These are phyloP conservation scores for Eleginops maclovinus DNA, from an alignment of 2,113 vertebrate species.

Conservation along the genomic window DNA sequence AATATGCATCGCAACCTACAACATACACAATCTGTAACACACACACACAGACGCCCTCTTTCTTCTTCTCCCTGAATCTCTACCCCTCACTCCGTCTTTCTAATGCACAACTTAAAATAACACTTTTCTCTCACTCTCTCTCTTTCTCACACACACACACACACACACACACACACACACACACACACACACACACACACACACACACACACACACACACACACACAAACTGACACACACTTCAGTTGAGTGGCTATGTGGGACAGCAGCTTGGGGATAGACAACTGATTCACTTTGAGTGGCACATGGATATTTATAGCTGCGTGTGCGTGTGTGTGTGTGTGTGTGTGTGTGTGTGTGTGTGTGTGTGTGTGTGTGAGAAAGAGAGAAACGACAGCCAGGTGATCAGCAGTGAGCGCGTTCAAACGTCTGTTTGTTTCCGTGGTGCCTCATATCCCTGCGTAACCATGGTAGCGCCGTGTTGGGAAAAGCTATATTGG, in stretches of 20 bases:
- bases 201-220: conserved; percentile 43
- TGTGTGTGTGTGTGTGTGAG: background rate
- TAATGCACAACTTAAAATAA: conserved; percentile 54
- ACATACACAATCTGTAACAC: conserved; percentile 25
- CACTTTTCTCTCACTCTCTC: conserved; percentile 1
- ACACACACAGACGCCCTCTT: conserved; percentile 2
- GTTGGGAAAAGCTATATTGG: conserved; percentile 57
- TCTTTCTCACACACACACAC: background rate
- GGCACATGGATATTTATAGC: conserved; percentile 74
- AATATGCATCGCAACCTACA: background rate
- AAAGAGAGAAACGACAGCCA: conserved; percentile 2
- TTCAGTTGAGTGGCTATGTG: conserved; percentile 74
- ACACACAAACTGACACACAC: background rate
- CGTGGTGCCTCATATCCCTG: conserved; percentile 13
- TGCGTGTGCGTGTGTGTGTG: conserved; percentile 20
- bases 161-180: conserved; percentile 26
- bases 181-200: conserved; percentile 19
- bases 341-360: conserved; percentile 10
- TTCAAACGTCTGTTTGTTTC: conserved; percentile 46
- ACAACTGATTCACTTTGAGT: conserved; percentile 76
- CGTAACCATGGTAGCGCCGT: conserved; percentile 67
- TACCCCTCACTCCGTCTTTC: conserved; percentile 20
- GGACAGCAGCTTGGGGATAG: conserved; percentile 76
- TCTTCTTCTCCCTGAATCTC: conserved; percentile 45
- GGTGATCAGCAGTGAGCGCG: conserved; percentile 52